These are phyloP conservation scores for Apodemia mormo DNA, from an alignment of 2,888 invertebrate genomes.

Conservation along the genomic window DNA sequence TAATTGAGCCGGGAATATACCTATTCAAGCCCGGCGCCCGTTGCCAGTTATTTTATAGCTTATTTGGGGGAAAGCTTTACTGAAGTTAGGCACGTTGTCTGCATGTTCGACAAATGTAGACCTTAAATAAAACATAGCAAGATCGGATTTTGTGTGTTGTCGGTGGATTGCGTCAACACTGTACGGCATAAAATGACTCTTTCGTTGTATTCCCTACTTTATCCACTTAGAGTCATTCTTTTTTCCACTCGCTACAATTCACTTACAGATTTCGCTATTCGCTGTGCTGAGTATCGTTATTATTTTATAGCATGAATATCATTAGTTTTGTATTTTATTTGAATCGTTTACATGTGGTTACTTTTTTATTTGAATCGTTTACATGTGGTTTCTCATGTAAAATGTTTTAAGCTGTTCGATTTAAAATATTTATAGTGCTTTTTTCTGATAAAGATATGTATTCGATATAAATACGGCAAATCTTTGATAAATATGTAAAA, in stretches of 20 bases:
- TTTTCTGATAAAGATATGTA: too few species aligned
- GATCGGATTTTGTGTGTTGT: constrained; percentile 48
- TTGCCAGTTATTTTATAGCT: constrained; percentile 79
- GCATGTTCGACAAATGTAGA: constrained; percentile 53
- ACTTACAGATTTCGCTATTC: constrained; percentile 71
- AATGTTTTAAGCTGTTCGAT: background rate
- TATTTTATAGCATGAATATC: constrained; percentile 64
- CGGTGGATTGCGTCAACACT: constrained; percentile 60
- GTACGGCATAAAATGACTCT: constrained; percentile 79
- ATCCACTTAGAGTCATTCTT: constrained; percentile 80
- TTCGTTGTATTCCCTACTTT: constrained; percentile 77
- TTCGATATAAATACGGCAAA: too few species aligned
- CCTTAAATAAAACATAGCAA: constrained; percentile 50
- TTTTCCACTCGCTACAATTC: constrained; percentile 79
- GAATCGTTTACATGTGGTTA: constrained; percentile 28
- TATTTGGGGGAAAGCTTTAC: constrained; percentile 82
- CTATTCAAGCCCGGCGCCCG: constrained; percentile 59
- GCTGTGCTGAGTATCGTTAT: constrained; percentile 59
- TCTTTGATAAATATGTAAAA: too few species aligned
- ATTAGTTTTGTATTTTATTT: constrained; percentile 32
- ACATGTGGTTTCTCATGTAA: background rate
- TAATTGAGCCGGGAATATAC: constrained; percentile 71
- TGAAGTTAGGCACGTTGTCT: constrained; percentile 75
- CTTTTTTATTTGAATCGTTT: constrained; percentile 31
- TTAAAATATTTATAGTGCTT: too few species aligned